Evolutionary conservation across 1,140 invertebrate species (phyloP), one percentile per base, ranked within the genome.

Genomic region (Manduca sexta): DNA sequence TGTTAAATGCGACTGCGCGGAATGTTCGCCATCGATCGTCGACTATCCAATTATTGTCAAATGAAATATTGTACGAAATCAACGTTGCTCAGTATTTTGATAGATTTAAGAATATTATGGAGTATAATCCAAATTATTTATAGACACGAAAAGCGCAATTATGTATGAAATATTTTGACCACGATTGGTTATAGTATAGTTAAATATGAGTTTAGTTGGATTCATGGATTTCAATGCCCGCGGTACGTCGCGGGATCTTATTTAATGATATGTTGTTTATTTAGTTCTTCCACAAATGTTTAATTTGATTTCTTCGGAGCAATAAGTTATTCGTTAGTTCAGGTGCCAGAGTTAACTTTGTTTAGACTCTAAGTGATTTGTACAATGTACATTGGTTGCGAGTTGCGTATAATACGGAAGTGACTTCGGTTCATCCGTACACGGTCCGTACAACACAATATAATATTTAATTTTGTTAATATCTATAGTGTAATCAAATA

Each of bases 51-150:
- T n/a, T n/a, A n/a, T 65, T 70, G 72, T 52, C 46, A 48, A 62
- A 61, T 42, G 52, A 75, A 69, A 69, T 61, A 69, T 66, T 74
- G 65, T 76, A 76, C 68, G 71, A 64, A 77, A 76, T 73, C 68
- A 69, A 75, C 56, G 66, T 84, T 84, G 80, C 80, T 84, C 80
- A 84, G 80, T 81, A 84, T 84, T 84, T 83, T 84, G 77, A 74
- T 81, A 80, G 74, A 71, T 67, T 64, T 81, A 84, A 78, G 77
- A 68, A 69, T 70, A 72, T 68, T 70, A 64, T 53, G 64, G 59
- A 69, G 56, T 73, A 54, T 60, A 66, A 71, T 69, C 64, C 59
- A 77, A 75, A 69, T 76, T 75, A 78, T 77, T 74, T 82, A 77
- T 72, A 69, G 60, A 69, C 58, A 65, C 48, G 45, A 60, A 51